Evolutionary conservation across 2,113 vertebrate species (phyloP).

Genomic region (Morone chrysops): DNA sequence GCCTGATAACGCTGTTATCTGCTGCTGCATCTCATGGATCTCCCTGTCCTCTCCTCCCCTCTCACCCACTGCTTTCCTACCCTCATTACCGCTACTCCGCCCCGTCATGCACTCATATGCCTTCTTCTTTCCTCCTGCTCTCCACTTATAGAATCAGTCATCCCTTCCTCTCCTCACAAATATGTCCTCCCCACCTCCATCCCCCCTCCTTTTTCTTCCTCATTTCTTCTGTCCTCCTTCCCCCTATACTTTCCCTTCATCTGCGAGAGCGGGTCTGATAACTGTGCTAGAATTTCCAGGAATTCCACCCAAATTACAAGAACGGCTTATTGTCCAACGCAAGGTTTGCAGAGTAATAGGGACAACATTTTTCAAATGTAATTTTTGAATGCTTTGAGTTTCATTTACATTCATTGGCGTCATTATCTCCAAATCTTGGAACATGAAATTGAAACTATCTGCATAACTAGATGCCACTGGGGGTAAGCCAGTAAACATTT

Average conservation of each 20-base stretch:
- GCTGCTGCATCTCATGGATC: conserved; percentile 71
- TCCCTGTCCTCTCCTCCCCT: conserved; percentile 33
- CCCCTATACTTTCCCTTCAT: too few species aligned
- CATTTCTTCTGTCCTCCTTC: not conserved
- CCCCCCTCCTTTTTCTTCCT: not conserved
- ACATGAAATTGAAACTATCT: conserved; percentile 39
- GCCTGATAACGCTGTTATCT: conserved; percentile 78
- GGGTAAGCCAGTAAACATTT: not conserved
- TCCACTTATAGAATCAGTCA: not conserved
- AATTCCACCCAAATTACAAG: not conserved
- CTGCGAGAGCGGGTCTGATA: too few species aligned
- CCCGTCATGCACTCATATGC: not conserved
- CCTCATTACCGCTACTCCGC: conserved; percentile 40
- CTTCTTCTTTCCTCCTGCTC: not conserved
- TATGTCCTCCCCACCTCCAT: not conserved
- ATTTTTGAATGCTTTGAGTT: not conserved
- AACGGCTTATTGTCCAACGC: not conserved
- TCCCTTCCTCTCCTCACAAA: not conserved
- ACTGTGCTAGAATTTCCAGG: not conserved
- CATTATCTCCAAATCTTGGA: conserved; percentile 24
- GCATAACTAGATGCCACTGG: not conserved
- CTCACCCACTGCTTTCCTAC: conserved; percentile 21
- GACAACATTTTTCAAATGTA: not conserved
- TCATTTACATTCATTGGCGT: not conserved
- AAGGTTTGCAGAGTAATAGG: not conserved